Percentiles rank a stretch among this genome's conserved stretches.
Conservation (phyloP, 2,797 vertebrate genomes). For the Avahi laniger region DNA sequence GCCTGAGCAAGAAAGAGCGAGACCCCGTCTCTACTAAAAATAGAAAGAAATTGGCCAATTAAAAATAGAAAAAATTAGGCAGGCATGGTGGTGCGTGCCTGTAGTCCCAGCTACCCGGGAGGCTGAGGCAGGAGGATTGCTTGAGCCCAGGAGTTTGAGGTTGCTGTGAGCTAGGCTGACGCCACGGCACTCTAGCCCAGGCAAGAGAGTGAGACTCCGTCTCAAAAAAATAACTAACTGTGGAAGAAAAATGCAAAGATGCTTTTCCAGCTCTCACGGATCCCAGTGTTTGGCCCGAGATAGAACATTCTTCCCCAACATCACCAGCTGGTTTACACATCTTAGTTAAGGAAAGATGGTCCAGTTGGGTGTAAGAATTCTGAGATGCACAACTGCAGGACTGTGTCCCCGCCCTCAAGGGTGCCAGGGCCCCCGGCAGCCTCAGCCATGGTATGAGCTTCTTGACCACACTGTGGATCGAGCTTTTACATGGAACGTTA, state of each 20-base stretch:
- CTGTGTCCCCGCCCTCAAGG: not conserved
- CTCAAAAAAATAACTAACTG: too few species aligned
- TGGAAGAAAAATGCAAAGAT: not conserved
- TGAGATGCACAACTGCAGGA: not conserved
- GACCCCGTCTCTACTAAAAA: too few species aligned
- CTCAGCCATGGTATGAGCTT: not conserved
- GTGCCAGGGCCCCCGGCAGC: not conserved
- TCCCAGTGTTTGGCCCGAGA: not conserved
- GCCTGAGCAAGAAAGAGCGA: too few species aligned
- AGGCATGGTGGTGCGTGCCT: too few species aligned
- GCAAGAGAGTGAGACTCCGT: too few species aligned
- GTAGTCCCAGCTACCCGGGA: too few species aligned
- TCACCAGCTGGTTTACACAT: not conserved
- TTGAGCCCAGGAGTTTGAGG: too few species aligned
- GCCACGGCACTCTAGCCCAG: too few species aligned
- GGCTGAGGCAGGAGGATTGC: too few species aligned
- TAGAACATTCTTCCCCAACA: not conserved
- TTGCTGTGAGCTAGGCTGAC: too few species aligned
- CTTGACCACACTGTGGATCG: rapidly evolving
- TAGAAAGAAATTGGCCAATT: too few species aligned
- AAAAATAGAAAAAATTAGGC: too few species aligned
- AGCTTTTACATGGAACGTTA: not conserved
- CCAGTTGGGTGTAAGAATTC: not conserved
- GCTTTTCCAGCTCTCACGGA: not conserved
- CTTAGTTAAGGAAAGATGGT: not conserved